These are phyloP conservation scores for Heliconius ethilla DNA, from an alignment of 2,888 invertebrate species.

Conservation along the genomic window DNA sequence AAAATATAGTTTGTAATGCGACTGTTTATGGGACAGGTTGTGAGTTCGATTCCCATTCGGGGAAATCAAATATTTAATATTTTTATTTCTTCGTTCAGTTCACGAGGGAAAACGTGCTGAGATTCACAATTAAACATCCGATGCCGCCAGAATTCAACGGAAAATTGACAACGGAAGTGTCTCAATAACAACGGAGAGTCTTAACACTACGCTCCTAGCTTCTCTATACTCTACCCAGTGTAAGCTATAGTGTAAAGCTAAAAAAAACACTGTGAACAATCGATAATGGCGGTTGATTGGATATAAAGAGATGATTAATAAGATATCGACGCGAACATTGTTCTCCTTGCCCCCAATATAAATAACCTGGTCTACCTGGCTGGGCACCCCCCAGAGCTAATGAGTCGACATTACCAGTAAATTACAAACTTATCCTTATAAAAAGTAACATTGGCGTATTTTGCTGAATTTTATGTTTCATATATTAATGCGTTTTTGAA, in stretches of 20 bases:
- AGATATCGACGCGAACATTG: conserved; percentile 62
- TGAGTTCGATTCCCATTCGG: too few species aligned
- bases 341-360: conserved; percentile 65
- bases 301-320: conserved; percentile 73
- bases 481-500: conserved; percentile 21
- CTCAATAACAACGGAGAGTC: too few species aligned
- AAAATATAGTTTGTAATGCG: background rate
- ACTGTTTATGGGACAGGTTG: too few species aligned
- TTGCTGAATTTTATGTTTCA: conserved; percentile 38
- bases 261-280: background rate
- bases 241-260: too few species aligned
- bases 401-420: conserved; percentile 60
- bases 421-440: conserved; percentile 43
- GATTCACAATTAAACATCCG: too few species aligned
- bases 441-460: conserved; percentile 44
- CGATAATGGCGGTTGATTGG: conserved; percentile 50
- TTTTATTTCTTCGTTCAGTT: too few species aligned
- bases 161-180: too few species aligned
- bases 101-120: too few species aligned
- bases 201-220: too few species aligned
- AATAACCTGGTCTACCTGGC: conserved; percentile 67
- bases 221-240: too few species aligned
- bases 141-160: too few species aligned
- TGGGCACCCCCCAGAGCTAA: conserved; percentile 68
- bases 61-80: too few species aligned